phyloP scores from a whole-genome alignment of 2,113 vertebrate genomes.

The Odocoileus hemionus region DNA sequence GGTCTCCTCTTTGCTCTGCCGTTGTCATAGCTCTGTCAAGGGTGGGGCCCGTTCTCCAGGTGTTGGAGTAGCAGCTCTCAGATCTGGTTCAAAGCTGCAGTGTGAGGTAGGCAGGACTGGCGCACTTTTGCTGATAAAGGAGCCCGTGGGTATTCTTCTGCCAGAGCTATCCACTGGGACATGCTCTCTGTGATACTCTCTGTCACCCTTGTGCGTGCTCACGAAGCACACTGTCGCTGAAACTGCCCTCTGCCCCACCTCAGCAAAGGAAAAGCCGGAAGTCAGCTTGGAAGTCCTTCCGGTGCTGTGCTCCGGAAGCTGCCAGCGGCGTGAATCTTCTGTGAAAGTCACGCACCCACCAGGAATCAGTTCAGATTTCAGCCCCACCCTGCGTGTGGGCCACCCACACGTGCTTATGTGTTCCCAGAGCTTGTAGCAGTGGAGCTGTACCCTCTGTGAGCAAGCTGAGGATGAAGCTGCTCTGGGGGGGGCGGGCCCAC shows the following conservation, averaged over 20 bases:
- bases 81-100: not conserved
- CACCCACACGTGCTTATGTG: not conserved
- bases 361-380: not conserved
- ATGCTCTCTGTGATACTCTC: not conserved
- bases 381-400: not conserved
- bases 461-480: not conserved
- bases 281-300: not conserved
- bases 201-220: not conserved
- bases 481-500: not conserved
- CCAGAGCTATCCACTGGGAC: not conserved
- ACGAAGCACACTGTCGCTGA: accelerated
- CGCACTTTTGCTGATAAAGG: not conserved
- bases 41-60: not conserved
- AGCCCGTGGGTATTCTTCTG: not conserved
- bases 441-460: not conserved
- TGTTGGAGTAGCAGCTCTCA: not conserved
- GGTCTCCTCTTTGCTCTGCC: not conserved
- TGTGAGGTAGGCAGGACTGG: not conserved
- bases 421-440: not conserved
- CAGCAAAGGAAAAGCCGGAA: not conserved
- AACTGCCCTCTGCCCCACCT: not conserved
- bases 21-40: not conserved
- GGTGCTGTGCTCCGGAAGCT: not conserved
- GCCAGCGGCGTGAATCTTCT: not conserved
- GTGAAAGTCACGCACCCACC: not conserved